These are phyloP conservation scores for Oryzaephilus surinamensis DNA, from an alignment of 1,140 invertebrate genomes.

Conservation along the genomic window DNA sequence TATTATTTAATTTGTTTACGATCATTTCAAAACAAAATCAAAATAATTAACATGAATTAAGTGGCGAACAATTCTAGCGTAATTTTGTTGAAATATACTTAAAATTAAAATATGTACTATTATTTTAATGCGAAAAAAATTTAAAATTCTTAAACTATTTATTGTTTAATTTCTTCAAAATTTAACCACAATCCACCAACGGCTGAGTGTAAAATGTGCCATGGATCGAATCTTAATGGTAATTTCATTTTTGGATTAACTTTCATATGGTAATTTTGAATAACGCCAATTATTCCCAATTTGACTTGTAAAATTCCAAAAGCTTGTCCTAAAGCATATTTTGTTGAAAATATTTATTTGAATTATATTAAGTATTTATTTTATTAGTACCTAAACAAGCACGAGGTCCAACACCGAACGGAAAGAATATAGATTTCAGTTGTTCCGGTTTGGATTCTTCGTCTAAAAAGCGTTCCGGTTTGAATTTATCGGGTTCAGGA, in stretches of 20 bases:
- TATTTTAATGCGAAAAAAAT: not conserved
- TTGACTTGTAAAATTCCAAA: slow-evolving; percentile 14
- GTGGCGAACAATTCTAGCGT: slow-evolving; percentile 1
- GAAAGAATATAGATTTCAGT: slow-evolving; percentile 35
- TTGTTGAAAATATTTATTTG: not conserved
- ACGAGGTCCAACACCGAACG: slow-evolving; percentile 52
- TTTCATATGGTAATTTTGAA: slow-evolving; percentile 9
- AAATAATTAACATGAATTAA: not conserved
- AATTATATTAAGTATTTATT: too few species aligned
- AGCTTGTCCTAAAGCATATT: slow-evolving; percentile 2
- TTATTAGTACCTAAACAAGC: slow-evolving; percentile 38
- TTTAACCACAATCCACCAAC: slow-evolving; percentile 3
- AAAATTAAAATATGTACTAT: not conserved
- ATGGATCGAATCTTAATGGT: slow-evolving; percentile 6
- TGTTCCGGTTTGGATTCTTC: slow-evolving; percentile 35
- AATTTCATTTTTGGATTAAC: slow-evolving; percentile 6
- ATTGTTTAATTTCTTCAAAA: slow-evolving; percentile 4
- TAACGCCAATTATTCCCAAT: slow-evolving; percentile 7
- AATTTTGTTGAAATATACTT: not conserved
- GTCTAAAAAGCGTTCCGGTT: slow-evolving; percentile 48
- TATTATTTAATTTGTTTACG: too few species aligned
- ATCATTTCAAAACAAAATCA: too few species aligned
- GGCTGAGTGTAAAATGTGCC: not conserved
- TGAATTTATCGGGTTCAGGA: slow-evolving; percentile 44
- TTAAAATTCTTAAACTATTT: slow-evolving; percentile 1